Evolutionary conservation across 2,888 invertebrate species (phyloP), one percentile per base, ranked within the genome.

Genomic region (Empis livida): DNA sequence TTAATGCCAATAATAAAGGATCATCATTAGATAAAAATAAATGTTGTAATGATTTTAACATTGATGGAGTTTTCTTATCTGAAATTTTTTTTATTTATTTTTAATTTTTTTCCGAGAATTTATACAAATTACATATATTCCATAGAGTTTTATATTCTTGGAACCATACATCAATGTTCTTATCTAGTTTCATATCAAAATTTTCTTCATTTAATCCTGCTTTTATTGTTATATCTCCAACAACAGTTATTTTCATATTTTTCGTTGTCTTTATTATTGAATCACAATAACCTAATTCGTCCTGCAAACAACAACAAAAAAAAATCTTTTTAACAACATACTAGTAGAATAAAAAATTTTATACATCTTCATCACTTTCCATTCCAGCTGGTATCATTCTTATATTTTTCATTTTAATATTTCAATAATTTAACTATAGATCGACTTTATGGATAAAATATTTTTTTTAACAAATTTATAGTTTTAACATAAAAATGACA

Each of bases 151-250:
- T 59, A 49, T 64, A 66, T 0, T 47, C 51, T 1, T 55, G 55
- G 32, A 68, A 67, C 57, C 66, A 68, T 6, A 43, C 17, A 14
- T 59, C 55, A 20, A 61, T 51, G 3, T 63, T 60, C 0, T 47
- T 14, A 42, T 59, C 56, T n/a, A 69, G 51, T 2, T 53, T 54
- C 23, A 62, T 58, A 51, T 70, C 64, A 40, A 69, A 69, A 49
- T 65, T 57, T 39, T 59, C 52, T 1, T 61, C 63, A 56, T 67
- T 57, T n/a, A 69, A 53, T 9, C 66, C 68, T 30, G 69, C 69
- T 31, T 59, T 61, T 17, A 52, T 53, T 8, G 65, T 66, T 38
- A 68, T 67, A 54, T 69, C 64, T 38, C 65, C 64, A 46, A 69
- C 57, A 32, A 68, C 59, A 38, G 64, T 67, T 43, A 68, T 67